Percentiles rank a stretch among this genome's conserved stretches.
Conservation (phyloP, 2,888 invertebrate genomes). For the Nephrocerus scutellatus region DNA sequence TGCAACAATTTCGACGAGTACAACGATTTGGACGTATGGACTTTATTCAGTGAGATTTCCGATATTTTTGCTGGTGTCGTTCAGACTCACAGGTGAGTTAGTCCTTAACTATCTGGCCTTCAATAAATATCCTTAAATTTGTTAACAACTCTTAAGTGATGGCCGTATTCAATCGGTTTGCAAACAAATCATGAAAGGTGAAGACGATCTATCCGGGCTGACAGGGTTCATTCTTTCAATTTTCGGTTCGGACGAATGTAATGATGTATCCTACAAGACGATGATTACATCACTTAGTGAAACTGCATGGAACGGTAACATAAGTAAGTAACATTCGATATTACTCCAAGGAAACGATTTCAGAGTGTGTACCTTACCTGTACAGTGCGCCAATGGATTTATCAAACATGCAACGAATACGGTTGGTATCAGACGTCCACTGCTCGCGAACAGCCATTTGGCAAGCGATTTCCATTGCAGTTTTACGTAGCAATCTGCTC, state of each 20-base stretch:
- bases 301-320: too few relatives aligned
- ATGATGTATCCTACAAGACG: constrained; percentile 34
- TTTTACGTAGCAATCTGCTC: constrained; percentile 34
- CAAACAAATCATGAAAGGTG: constrained; percentile 30
- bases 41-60: constrained; percentile 37
- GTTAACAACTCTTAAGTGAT: too few relatives aligned
- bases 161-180: constrained; percentile 35
- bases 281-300: constrained; percentile 25
- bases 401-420: constrained; percentile 80
- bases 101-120: too few relatives aligned
- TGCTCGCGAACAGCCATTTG: constrained; percentile 53
- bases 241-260: constrained; percentile 30
- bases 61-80: constrained; percentile 36
- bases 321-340: too few relatives aligned
- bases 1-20: constrained; percentile 37
- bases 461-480: constrained; percentile 36
- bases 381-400: constrained; percentile 62
- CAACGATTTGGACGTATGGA: constrained; percentile 39
- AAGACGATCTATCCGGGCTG: constrained; percentile 33
- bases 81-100: constrained; percentile 36
- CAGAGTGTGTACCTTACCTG: too few relatives aligned
- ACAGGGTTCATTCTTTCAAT: constrained; percentile 27
- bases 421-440: constrained; percentile 75
- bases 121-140: too few relatives aligned
- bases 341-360: too few relatives aligned